Percentiles rank a stretch among this genome's conserved stretches.
These are phyloP conservation scores for Neogale vison DNA, from an alignment of 2,113 vertebrate species.

Conservation along the genomic window DNA sequence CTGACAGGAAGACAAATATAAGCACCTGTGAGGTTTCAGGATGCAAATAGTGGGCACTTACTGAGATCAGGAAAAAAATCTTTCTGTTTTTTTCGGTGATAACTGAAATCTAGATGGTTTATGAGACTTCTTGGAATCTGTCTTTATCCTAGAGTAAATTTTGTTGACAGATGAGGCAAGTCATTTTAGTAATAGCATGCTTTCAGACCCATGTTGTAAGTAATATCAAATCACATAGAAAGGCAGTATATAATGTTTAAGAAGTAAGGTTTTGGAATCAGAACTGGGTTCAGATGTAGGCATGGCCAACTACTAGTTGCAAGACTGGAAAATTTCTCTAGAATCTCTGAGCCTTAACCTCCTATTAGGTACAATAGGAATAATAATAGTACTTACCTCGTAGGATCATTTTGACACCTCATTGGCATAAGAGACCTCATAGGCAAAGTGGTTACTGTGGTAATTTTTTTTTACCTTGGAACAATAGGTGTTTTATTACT, in stretches of 20 bases:
- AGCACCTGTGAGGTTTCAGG: slow-evolving; percentile 2
- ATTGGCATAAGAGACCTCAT: neutral
- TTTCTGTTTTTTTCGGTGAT: neutral
- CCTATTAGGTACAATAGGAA: neutral
- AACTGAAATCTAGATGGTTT: neutral
- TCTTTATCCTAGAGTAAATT: slow-evolving; percentile 47
- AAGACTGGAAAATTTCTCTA: neutral
- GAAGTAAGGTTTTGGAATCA: neutral
- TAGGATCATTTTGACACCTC: slow-evolving; percentile 3
- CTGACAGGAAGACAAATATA: neutral
- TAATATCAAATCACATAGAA: neutral
- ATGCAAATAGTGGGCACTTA: slow-evolving; percentile 29
- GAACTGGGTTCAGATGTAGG: neutral
- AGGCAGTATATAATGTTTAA: neutral
- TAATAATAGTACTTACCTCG: neutral
- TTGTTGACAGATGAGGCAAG: slow-evolving; percentile 18
- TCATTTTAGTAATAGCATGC: slow-evolving; percentile 1
- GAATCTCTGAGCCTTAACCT: neutral
- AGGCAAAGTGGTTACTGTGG: neutral
- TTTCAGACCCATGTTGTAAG: neutral
- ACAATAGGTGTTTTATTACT: neutral
- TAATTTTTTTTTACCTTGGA: neutral
- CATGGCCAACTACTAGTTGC: neutral
- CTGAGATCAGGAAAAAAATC: neutral
- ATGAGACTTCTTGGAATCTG: neutral